Percentiles rank a stretch among this genome's conserved stretches.
phyloP scores from a whole-genome alignment of 2,888 invertebrate genomes.

The Hedya salicella region DNA sequence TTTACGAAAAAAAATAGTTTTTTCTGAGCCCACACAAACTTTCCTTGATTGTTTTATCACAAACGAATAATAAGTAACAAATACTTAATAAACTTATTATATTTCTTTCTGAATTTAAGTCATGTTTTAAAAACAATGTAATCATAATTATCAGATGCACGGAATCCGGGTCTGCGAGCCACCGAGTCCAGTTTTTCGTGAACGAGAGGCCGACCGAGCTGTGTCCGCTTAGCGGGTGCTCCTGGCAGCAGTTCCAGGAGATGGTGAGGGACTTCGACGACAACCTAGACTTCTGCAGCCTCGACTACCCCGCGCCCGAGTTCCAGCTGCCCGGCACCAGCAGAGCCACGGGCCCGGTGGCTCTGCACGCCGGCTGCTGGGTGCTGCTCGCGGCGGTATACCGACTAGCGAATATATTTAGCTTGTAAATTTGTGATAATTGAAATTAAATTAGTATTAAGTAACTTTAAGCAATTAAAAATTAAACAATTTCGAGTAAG shows the following conservation, averaged over 20 bases:
- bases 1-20: too few relatives aligned
- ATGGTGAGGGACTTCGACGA: slow-evolving; percentile 38
- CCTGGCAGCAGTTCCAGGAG: slow-evolving; percentile 44
- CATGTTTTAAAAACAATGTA: too few relatives aligned
- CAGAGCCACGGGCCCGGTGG: neutral
- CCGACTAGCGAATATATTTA: too few relatives aligned
- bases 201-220: slow-evolving; percentile 42
- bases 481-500: too few relatives aligned
- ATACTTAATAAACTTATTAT: too few relatives aligned
- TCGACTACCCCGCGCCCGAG: slow-evolving; percentile 35
- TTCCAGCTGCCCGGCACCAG: neutral
- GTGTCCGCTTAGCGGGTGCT: slow-evolving; percentile 41
- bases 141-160: slow-evolving; percentile 31
- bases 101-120: too few relatives aligned
- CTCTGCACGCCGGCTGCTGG: neutral
- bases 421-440: too few relatives aligned
- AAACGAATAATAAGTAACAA: too few relatives aligned
- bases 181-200: slow-evolving; percentile 44
- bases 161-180: slow-evolving; percentile 24
- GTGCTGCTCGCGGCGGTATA: neutral
- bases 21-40: too few relatives aligned
- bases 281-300: slow-evolving; percentile 44
- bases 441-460: too few relatives aligned
- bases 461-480: too few relatives aligned
- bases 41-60: too few relatives aligned